Percentiles rank a stretch among this genome's conserved stretches.
phyloP scores from a whole-genome alignment of 2,888 invertebrate species.

The Apomyelois bistriatella region DNA sequence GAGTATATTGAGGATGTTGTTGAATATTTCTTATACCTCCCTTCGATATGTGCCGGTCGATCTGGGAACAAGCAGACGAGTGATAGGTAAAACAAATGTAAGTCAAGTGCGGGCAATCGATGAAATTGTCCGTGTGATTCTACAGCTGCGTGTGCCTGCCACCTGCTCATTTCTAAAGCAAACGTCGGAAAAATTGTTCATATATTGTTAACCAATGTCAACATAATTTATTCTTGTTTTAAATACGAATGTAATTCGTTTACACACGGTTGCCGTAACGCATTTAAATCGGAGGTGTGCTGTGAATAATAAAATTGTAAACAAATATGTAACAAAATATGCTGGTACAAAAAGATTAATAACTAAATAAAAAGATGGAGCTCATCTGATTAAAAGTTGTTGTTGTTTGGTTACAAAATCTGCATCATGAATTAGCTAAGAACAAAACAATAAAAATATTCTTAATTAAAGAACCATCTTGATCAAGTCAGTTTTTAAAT shows the following conservation, averaged over 20 bases:
- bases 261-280: background rate
- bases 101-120: conserved; percentile 40
- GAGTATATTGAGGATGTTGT: conserved; percentile 74
- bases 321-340: no score
- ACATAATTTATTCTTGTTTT: conserved; percentile 9
- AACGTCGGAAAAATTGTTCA: conserved; percentile 1
- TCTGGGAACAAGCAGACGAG: conserved; percentile 49
- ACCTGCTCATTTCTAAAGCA: conserved; percentile 27
- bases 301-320: background rate
- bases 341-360: no score
- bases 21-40: conserved; percentile 75
- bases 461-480: no score
- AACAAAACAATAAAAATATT: no score
- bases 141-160: conserved; percentile 31
- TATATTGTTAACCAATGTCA: conserved; percentile 7
- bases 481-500: no score
- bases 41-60: conserved; percentile 72
- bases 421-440: no score
- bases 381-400: no score
- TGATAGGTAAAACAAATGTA: conserved; percentile 33
- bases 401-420: no score
- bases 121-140: conserved; percentile 44
- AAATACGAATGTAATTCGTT: background rate
- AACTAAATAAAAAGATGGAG: no score
- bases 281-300: background rate